phyloP scores from a whole-genome alignment of 2,888 invertebrate genomes.

The Amblyjoppa fuscipennis region DNA sequence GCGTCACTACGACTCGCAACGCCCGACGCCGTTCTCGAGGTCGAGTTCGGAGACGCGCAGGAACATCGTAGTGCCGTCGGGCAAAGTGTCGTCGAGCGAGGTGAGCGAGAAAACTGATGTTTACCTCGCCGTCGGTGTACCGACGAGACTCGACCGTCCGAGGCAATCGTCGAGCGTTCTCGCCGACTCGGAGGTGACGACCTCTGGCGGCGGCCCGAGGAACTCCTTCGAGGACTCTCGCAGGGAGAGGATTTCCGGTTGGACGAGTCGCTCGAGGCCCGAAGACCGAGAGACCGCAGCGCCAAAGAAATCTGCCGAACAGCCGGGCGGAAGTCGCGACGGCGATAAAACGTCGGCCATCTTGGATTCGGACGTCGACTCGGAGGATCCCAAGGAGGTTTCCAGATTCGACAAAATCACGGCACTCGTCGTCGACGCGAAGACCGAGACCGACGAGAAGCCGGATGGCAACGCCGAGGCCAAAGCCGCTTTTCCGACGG shows the following conservation, averaged over 20 bases:
- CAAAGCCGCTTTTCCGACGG: slow-evolving; percentile 13
- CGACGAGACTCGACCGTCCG: background rate
- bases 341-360: background rate
- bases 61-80: slow-evolving; percentile 29
- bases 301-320: background rate
- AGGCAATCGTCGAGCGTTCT: background rate
- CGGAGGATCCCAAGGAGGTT: background rate
- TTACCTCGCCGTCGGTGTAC: slow-evolving; percentile 44
- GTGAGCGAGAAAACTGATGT: slow-evolving; percentile 9
- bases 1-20: slow-evolving; percentile 34
- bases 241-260: background rate
- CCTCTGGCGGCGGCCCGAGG: background rate
- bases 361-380: slow-evolving; percentile 1
- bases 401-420: slow-evolving; percentile 8
- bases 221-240: slow-evolving; percentile 28
- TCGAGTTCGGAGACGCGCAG: slow-evolving; percentile 2
- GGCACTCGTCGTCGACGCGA: background rate
- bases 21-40: background rate
- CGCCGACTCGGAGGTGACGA: background rate
- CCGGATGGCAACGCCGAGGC: background rate
- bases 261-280: background rate
- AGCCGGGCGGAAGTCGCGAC: background rate
- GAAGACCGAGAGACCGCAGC: slow-evolving; percentile 6
- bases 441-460: background rate
- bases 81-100: background rate